These are phyloP conservation scores for Cantharis rustica DNA, from an alignment of 2,888 invertebrate genomes.

Conservation along the genomic window DNA sequence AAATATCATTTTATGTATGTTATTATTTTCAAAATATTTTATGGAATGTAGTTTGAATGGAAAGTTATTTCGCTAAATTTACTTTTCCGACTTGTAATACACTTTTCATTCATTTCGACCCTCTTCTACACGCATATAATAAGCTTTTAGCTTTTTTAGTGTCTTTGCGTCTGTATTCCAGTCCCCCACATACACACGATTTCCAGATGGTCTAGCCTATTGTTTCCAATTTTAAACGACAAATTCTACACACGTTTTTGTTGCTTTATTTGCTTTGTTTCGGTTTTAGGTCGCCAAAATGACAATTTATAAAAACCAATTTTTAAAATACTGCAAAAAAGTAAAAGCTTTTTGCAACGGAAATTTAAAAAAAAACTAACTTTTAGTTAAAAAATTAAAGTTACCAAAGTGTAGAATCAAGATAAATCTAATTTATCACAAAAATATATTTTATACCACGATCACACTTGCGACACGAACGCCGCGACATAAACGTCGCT, in stretches of 20 bases:
- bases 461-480: no score
- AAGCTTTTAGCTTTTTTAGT: not conserved
- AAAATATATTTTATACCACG: no score
- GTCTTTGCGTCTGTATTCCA: not conserved
- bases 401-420: no score
- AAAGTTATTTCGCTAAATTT: not conserved
- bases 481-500: no score
- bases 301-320: not conserved
- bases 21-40: not conserved
- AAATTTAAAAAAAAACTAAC: not conserved
- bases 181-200: not conserved
- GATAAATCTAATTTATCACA: no score
- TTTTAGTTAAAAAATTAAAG: no score
- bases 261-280: not conserved
- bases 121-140: not conserved
- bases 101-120: not conserved
- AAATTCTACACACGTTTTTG: not conserved
- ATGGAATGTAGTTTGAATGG: not conserved
- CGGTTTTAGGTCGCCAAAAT: not conserved
- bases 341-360: not conserved
- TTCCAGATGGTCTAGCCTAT: not conserved
- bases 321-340: not conserved
- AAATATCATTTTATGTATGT: not conserved
- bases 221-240: not conserved
- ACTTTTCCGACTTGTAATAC: not conserved